Conservation (phyloP, 2,888 invertebrate species). For the Sminthurides aquaticus region DNA sequence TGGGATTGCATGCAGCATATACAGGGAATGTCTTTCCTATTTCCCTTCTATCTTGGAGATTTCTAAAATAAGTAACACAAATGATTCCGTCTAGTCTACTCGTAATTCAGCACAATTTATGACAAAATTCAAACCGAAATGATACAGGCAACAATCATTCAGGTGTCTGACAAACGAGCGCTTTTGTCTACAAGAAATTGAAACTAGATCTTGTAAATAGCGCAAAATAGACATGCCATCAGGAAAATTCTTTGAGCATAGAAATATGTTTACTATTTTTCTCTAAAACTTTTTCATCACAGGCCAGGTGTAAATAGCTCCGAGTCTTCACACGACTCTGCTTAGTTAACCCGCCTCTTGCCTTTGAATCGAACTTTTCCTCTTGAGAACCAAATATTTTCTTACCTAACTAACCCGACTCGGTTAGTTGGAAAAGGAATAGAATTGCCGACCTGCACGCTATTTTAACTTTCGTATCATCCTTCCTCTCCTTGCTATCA, state of each 20-base stretch:
- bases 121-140: no score
- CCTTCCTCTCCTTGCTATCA: not conserved
- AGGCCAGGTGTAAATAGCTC: slow-evolving; percentile 29
- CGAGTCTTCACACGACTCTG: slow-evolving; percentile 25
- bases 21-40: no score
- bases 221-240: not conserved
- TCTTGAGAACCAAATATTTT: not conserved
- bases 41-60: no score
- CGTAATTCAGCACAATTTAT: no score
- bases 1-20: not conserved
- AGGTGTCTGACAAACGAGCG: not conserved
- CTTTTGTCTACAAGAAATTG: no score
- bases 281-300: slow-evolving; percentile 8
- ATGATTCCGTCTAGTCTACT: no score
- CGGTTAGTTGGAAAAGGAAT: not conserved
- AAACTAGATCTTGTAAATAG: not conserved
- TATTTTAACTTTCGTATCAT: not conserved
- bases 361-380: not conserved
- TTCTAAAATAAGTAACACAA: no score
- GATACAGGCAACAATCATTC: not conserved
- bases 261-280: slow-evolving; percentile 15
- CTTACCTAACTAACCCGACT: not conserved
- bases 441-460: not conserved
- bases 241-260: slow-evolving; percentile 2
- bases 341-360: not conserved